Percentiles rank a stretch among this genome's conserved stretches.
phyloP scores from a whole-genome alignment of 2,797 vertebrate genomes.

The Galago senegalensis region DNA sequence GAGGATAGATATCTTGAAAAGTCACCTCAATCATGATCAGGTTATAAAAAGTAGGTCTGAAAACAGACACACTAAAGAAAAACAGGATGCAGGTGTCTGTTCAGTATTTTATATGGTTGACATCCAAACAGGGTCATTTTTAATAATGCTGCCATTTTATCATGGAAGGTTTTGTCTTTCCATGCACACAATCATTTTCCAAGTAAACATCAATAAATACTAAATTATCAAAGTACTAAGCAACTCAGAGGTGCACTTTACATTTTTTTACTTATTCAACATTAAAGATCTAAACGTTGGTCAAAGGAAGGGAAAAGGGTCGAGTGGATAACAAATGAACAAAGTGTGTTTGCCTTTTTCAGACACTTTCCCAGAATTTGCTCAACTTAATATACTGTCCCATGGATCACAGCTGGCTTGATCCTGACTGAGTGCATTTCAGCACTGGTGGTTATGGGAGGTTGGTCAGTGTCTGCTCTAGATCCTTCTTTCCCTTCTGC shows the following conservation, averaged over 20 bases:
- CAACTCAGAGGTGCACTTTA: not conserved
- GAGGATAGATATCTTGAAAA: not conserved
- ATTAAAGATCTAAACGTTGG: not conserved
- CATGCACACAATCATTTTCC: not conserved
- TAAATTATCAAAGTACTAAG: not conserved
- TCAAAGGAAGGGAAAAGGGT: not conserved
- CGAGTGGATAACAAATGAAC: not conserved
- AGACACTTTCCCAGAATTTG: conserved; percentile 56
- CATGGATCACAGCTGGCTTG: conserved; percentile 56
- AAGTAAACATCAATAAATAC: not conserved
- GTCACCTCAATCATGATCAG: not conserved
- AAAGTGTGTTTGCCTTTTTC: conserved; percentile 69
- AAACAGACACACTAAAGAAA: not conserved
- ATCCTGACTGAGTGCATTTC: conserved; percentile 65
- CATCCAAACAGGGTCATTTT: not conserved
- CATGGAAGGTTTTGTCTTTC: not conserved
- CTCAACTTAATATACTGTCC: conserved; percentile 63
- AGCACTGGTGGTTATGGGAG: conserved; percentile 29
- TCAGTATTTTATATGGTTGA: not conserved
- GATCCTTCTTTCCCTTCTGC: conserved; percentile 38
- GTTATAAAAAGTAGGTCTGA: not conserved
- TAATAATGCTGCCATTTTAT: not conserved
- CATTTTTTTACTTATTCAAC: conserved; percentile 9
- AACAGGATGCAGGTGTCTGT: accelerated
- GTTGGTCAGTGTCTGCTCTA: conserved; percentile 36